A percentile compares a stretch with the other conserved stretches of the same genome.
phyloP scores from a whole-genome alignment of 2,113 vertebrate species.

The Tachysurus vachellii region DNA sequence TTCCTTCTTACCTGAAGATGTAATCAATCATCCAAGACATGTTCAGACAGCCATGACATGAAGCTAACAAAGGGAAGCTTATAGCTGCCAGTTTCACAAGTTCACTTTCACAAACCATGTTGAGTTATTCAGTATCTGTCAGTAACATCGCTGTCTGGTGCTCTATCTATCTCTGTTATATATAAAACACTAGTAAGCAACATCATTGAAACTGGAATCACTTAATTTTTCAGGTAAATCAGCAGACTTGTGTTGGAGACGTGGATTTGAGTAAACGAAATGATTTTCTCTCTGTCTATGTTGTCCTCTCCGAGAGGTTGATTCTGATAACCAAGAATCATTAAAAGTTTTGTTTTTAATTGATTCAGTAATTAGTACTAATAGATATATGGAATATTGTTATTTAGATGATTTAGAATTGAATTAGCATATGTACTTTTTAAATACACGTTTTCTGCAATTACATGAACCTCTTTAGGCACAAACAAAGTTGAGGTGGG shows the following conservation, averaged over 20 bases:
- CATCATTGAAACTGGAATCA: background rate
- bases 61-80: slow-evolving; percentile 25
- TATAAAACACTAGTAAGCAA: background rate
- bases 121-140: background rate
- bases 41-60: slow-evolving; percentile 22
- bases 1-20: slow-evolving; percentile 2
- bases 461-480: background rate
- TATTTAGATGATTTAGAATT: no score
- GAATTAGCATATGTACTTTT: background rate
- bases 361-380: background rate
- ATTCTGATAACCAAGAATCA: background rate
- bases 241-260: no score
- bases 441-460: background rate
- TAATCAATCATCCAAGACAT: slow-evolving; percentile 29
- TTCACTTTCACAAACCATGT: background rate
- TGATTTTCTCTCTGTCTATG: background rate
- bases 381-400: background rate
- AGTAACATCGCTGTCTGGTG: background rate
- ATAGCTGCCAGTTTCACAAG: slow-evolving; percentile 12
- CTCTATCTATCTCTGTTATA: background rate
- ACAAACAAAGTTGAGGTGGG: background rate
- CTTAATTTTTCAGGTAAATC: background rate
- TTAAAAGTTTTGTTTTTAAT: background rate
- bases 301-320: background rate
- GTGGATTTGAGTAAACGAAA: background rate